Evolutionary conservation across 1,140 invertebrate species (phyloP).

Genomic region (Bombus huntii): DNA sequence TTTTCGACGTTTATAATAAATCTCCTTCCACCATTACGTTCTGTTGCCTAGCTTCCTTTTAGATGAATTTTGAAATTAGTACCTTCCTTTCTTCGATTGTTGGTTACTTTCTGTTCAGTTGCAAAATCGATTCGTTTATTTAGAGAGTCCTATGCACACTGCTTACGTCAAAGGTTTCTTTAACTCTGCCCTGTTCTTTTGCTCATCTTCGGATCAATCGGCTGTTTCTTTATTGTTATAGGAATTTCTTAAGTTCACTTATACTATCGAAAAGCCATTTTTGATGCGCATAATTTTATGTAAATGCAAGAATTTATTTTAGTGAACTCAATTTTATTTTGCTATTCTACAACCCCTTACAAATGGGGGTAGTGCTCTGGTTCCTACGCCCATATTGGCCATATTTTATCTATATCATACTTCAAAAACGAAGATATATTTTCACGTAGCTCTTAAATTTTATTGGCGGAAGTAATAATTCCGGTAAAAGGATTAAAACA

Average conservation of each 20-base stretch:
- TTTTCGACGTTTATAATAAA: slow-evolving; percentile 2
- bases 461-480: too few relatives aligned
- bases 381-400: background rate
- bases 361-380: background rate
- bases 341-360: background rate
- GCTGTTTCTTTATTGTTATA: background rate
- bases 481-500: too few relatives aligned
- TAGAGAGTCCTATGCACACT: background rate
- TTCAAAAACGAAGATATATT: too few relatives aligned
- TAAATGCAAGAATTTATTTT: too few relatives aligned
- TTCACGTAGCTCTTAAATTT: too few relatives aligned
- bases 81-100: background rate
- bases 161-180: slow-evolving; percentile 26
- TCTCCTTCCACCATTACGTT: background rate
- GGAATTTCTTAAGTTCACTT: background rate
- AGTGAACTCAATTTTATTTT: too few relatives aligned
- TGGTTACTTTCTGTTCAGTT: background rate
- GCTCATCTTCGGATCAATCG: background rate
- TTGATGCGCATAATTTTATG: too few relatives aligned
- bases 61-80: slow-evolving; percentile 48
- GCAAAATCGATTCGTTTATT: background rate
- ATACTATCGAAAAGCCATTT: too few relatives aligned
- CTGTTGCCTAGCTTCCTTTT: background rate
- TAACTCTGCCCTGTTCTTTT: background rate
- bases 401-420: background rate